Evolutionary conservation across 2,888 invertebrate species (phyloP), one percentile per base, ranked within the genome.

Genomic region (Maniola hyperantus): DNA sequence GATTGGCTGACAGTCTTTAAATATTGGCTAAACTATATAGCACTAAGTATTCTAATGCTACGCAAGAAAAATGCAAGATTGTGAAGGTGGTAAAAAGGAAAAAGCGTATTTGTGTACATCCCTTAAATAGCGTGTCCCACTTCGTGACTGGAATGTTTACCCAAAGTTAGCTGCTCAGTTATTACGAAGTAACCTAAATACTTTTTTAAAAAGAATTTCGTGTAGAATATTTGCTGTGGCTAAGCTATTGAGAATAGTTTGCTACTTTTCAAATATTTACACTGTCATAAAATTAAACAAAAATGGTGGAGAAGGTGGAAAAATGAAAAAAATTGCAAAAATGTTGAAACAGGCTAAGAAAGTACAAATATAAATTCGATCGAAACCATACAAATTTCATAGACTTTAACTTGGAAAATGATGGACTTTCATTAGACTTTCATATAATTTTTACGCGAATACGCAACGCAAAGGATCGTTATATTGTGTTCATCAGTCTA

Each of bases 141-240:
- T 64, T 50, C 64, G 64, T 64, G 64, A 64, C 64, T 39, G 39
- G 64, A 64, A 57, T 64, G 50, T 15, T 26, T 46, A 18, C 50
- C 39, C 39, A 11, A 20, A 64, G 64, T 50, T 39, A 55, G 54
- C 20, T 46, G 46, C 50, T 57, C 36, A 58, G 64, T 58, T 57
- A 57, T 20, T 57, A 57, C 55, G 57, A 55, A 36, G 46, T 55
- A 64, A 55, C 34, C 55, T 55, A 55, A 64, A 64, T 48, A 55
- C 36, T 20, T 36, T 46, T 44, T 55, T 34, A 55, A 44, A 53
- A 64, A 34, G 64, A 55, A 48, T 55, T 64, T 57, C 57, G 57
- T 26, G 57, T 55, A 20, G 55, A 57, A 57, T n/a, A 57, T 55
- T 55, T 15, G 18, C 57, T 42, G 39, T 42, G 42, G 57, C 57